phyloP scores from a whole-genome alignment of 2,888 invertebrate species.

The Tanytarsus gracilentus region DNA sequence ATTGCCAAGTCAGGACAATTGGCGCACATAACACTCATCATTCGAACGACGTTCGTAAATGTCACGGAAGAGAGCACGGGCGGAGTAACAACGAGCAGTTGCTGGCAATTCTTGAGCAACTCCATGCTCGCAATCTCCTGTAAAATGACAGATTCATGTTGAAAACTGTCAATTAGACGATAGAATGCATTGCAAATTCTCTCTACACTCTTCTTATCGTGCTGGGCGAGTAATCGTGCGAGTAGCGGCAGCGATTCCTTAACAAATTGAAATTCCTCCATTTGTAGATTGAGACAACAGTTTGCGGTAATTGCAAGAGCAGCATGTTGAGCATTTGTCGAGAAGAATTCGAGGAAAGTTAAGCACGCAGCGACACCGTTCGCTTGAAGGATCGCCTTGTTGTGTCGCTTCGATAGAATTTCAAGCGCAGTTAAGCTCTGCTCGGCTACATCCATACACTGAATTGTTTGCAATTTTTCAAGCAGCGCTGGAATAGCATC shows the following conservation, averaged over 20 bases:
- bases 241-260: constrained; percentile 78
- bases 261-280: constrained; percentile 91
- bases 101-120: constrained; percentile 85
- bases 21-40: constrained; percentile 93
- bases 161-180: constrained; percentile 92
- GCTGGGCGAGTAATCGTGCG: constrained; percentile 67
- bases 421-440: constrained; percentile 95
- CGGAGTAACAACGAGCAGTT: constrained; percentile 83
- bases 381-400: constrained; percentile 90
- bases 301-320: constrained; percentile 95
- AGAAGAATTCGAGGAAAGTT: constrained; percentile 96
- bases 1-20: constrained; percentile 92
- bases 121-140: constrained; percentile 91
- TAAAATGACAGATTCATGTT: constrained; percentile 78
- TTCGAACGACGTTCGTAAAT: constrained; percentile 91
- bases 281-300: constrained; percentile 88
- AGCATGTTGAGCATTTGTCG: constrained; percentile 93
- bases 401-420: constrained; percentile 91
- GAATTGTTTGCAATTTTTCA: constrained; percentile 94
- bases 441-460: constrained; percentile 99
- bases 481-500: constrained; percentile 96
- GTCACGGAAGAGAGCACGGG: constrained; percentile 91
- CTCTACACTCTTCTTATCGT: constrained; percentile 97
- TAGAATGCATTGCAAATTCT: constrained; percentile 95
- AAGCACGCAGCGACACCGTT: constrained; percentile 93